phyloP scores from a whole-genome alignment of 2,113 vertebrate species.

The Megaceryle maxima region DNA sequence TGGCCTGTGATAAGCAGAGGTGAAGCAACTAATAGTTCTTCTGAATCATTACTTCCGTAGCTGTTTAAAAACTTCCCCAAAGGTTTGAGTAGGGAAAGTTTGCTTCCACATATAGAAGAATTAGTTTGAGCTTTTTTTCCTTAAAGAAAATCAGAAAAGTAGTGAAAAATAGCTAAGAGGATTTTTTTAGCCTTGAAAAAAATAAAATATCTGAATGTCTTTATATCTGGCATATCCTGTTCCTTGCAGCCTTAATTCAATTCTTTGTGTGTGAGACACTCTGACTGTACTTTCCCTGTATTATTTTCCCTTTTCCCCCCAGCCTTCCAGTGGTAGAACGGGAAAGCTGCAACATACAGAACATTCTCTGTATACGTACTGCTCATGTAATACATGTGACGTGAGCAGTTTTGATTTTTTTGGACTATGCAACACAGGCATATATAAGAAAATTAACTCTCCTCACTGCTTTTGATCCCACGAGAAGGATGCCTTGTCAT shows the following conservation, averaged over 20 bases:
- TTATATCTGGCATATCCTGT: not conserved
- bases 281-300: not conserved
- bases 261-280: not conserved
- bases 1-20: not conserved
- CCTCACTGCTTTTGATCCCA: not conserved
- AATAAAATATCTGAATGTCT: not conserved
- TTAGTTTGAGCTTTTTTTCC: not conserved
- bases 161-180: not conserved
- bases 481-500: not conserved
- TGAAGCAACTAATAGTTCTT: not conserved
- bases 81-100: not conserved
- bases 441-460: not conserved
- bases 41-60: not conserved
- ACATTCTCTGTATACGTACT: not conserved
- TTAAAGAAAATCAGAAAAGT: not conserved
- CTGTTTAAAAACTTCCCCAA: not conserved
- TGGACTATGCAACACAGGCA: not conserved
- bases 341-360: not conserved
- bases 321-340: not conserved
- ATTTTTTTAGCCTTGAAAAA: not conserved
- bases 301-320: accelerated
- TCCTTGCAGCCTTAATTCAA: not conserved
- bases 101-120: not conserved
- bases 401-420: not conserved
- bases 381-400: not conserved